Evolutionary conservation across 2,113 vertebrate species (phyloP), one percentile per base, ranked within the genome.

Genomic region (Callaeas wilsoni): DNA sequence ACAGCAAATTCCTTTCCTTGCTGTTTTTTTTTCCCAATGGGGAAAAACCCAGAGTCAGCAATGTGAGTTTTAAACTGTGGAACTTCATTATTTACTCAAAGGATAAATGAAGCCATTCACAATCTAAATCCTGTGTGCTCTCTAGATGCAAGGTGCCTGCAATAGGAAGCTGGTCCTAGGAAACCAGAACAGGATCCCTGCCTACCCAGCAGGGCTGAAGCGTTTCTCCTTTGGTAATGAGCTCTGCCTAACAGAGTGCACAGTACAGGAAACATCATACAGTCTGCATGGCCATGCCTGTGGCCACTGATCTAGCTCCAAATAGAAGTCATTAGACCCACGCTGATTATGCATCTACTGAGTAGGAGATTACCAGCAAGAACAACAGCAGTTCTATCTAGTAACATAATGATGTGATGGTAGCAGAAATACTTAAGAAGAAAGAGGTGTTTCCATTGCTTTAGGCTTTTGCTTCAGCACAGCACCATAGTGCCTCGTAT

Each of bases 281-380:
- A 17, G 62, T 65, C 80, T 57, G 16, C n/a, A 14, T 70, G 41
- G 42, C n/a, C 53, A 5, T 4, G 25, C 69, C 76, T 35, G 21
- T 65, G 64, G 32, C 41, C 3, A 3, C 50, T 60, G 64, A 23
- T 33, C 23, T 76, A 35, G 33, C 33, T 4, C 9, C 53, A 64
- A 47, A 33, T 6, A 57, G 8, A 17, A 37, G 47, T 47, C 57
- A 32, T 55, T 75, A 44, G 23, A 59, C 41, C 30, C 33, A 22
- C 0, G 0, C 41, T 63, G 70, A n/a, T 52, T 68, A 16, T 39
- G 33, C 14, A 23, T 19, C 27, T 35, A 13, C 33, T 26, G 35
- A 89, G 20, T 13, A 18, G 68, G 52, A 87, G n/a, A 68, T 60
- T 50, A 33, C 10, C 27, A 29, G 33, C 33, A 42, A 32, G 44